Evolutionary conservation across 2,797 vertebrate species (phyloP).

Genomic region (Crax fasciolata): DNA sequence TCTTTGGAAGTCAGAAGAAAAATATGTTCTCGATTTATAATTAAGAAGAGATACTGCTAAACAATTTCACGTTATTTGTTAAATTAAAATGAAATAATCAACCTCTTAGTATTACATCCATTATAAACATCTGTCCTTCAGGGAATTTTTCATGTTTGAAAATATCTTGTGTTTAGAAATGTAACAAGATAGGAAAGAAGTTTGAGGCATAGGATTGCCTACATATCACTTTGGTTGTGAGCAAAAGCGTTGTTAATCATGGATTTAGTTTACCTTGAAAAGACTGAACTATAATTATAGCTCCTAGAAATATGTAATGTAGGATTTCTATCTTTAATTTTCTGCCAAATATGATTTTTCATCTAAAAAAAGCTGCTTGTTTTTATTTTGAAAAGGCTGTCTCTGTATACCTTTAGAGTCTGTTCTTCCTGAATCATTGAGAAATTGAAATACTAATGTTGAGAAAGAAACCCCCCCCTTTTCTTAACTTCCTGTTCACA

Average conservation of each 20-base stretch:
- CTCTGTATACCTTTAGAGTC: background rate
- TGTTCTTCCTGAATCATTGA: background rate
- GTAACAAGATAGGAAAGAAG: background rate
- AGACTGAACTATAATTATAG: background rate
- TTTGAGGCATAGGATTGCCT: background rate
- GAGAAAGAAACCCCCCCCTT: background rate
- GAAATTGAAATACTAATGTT: background rate
- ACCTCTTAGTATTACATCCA: background rate
- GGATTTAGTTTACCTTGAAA: conserved; percentile 26
- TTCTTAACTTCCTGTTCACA: background rate
- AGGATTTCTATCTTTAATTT: background rate
- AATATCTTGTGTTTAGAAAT: conserved; percentile 34
- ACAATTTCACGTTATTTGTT: conserved; percentile 24
- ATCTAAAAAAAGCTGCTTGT: background rate
- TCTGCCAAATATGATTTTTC: background rate
- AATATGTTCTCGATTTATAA: conserved; percentile 23
- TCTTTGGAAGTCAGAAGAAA: conserved; percentile 38
- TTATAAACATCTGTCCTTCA: conserved; percentile 17
- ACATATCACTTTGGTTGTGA: background rate
- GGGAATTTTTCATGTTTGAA: background rate
- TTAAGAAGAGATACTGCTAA: background rate
- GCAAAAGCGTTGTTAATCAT: conserved; percentile 13
- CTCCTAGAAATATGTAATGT: background rate
- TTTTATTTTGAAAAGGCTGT: conserved; percentile 19
- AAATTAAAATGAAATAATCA: conserved; percentile 27